These are phyloP conservation scores for Brachionus paranguensis DNA, from an alignment of 1,140 invertebrate genomes.

Conservation along the genomic window DNA sequence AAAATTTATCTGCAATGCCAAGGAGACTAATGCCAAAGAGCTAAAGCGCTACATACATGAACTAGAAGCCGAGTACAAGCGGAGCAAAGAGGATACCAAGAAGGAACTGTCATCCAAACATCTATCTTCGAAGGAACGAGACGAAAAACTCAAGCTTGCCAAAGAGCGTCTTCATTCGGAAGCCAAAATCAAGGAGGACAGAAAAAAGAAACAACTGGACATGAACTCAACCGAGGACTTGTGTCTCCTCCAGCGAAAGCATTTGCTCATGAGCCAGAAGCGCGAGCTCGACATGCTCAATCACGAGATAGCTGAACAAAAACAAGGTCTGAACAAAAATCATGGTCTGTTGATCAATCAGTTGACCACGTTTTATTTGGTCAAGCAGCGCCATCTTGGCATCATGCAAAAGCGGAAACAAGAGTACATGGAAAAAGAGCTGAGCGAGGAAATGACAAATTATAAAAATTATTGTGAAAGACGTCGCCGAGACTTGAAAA, in stretches of 20 bases:
- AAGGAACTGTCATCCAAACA: constrained; percentile 47
- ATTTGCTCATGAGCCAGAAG: constrained; percentile 19
- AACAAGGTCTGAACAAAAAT: background rate
- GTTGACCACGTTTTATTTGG: background rate
- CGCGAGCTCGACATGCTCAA: background rate
- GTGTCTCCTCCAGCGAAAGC: constrained; percentile 15
- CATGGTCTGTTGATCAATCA: background rate
- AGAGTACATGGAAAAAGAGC: constrained; percentile 74
- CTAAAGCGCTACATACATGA: constrained; percentile 78
- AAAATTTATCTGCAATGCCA: constrained; percentile 86
- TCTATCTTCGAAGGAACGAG: constrained; percentile 7
- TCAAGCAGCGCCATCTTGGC: constrained; percentile 1
- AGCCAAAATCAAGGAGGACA: constrained; percentile 43
- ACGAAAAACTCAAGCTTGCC: constrained; percentile 11
- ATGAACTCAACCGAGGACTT: background rate
- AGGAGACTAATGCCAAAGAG: constrained; percentile 78
- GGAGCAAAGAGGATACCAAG: constrained; percentile 89
- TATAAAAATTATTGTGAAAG: constrained; percentile 91
- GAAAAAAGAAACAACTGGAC: constrained; percentile 42
- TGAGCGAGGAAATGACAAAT: constrained; percentile 88
- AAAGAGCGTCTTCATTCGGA: constrained; percentile 34
- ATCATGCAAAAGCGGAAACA: constrained; percentile 27
- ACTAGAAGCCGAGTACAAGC: constrained; percentile 95
- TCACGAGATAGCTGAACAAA: constrained; percentile 34
- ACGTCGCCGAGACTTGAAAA: constrained; percentile 81